These are phyloP conservation scores for Leptestheria dahalacensis DNA, from an alignment of 1,140 invertebrate genomes.

Conservation along the genomic window DNA sequence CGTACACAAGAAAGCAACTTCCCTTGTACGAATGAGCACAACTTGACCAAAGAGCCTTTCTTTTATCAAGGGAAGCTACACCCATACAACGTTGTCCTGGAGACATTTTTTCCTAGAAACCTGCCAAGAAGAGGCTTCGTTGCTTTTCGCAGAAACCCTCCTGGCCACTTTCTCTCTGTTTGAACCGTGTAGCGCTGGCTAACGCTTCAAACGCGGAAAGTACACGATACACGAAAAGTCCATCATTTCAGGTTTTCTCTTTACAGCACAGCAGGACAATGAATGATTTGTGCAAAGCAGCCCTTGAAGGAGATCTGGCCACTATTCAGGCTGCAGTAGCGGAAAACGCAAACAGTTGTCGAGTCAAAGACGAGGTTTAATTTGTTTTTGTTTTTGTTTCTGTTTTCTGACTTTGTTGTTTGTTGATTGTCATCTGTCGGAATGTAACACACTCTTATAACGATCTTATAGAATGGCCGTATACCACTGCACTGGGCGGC, in stretches of 20 bases:
- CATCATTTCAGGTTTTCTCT: background rate
- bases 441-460: background rate
- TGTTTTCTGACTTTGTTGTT: too few species aligned
- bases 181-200: too few species aligned
- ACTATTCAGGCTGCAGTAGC: background rate
- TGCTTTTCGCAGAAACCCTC: background rate
- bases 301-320: constrained; percentile 1
- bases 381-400: background rate
- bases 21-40: background rate
- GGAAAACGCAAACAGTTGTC: background rate
- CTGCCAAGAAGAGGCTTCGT: background rate
- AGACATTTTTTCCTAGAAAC: background rate
- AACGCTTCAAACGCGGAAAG: too few species aligned
- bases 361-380: background rate
- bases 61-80: too few species aligned
- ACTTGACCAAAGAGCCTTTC: background rate
- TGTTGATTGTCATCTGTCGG: background rate
- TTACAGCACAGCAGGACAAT: background rate
- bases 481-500: constrained; percentile 31
- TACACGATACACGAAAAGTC: too few species aligned
- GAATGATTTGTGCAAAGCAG: background rate
- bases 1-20: background rate
- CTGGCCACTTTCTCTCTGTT: too few species aligned
- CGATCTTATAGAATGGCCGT: constrained; percentile 18
- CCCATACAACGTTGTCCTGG: background rate